Conservation (phyloP, 2,797 vertebrate species). For the Paedocypris micromegethes region DNA sequence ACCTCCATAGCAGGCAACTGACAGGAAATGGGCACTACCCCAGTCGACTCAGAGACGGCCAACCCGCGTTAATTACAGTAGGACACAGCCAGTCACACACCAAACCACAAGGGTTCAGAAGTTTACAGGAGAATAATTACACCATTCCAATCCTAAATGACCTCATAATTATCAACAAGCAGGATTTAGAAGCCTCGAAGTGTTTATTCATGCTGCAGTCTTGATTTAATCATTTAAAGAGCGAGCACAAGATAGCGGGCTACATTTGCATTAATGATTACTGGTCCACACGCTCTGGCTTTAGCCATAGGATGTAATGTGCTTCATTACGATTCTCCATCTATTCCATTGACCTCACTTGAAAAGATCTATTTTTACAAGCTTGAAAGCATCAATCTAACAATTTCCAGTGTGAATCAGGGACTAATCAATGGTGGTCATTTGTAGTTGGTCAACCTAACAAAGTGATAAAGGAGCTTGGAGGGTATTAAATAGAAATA, state of each 20-base stretch:
- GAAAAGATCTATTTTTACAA: constrained; percentile 47
- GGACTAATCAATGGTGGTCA: constrained; percentile 49
- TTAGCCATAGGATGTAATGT: constrained; percentile 31
- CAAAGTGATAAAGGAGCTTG: constrained; percentile 33
- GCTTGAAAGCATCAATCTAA: constrained; percentile 45
- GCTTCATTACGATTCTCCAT: constrained; percentile 42
- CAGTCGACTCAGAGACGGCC: constrained; percentile 7
- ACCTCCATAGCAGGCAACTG: constrained; percentile 15
- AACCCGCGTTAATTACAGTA: constrained; percentile 17
- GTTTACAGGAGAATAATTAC: background rate
- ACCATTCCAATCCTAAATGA: constrained; percentile 4
- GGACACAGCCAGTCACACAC: constrained; percentile 4
- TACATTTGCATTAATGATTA: constrained; percentile 45
- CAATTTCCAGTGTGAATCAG: constrained; percentile 50
- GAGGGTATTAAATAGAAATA: constrained; percentile 39
- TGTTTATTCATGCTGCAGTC: constrained; percentile 19
- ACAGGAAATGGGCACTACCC: constrained; percentile 20
- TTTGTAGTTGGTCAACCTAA: constrained; percentile 50
- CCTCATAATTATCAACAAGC: background rate
- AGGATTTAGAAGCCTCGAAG: constrained; percentile 15
- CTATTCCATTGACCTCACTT: constrained; percentile 44
- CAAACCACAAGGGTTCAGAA: background rate
- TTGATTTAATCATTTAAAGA: constrained; percentile 41
- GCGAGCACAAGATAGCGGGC: constrained; percentile 18
- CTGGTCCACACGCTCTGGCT: constrained; percentile 11